A percentile compares a stretch with the other conserved stretches of the same genome.
These are phyloP conservation scores for Zoroaster sp. DNA, from an alignment of 53 echinoderm and acorn worm species.

Conservation along the genomic window DNA sequence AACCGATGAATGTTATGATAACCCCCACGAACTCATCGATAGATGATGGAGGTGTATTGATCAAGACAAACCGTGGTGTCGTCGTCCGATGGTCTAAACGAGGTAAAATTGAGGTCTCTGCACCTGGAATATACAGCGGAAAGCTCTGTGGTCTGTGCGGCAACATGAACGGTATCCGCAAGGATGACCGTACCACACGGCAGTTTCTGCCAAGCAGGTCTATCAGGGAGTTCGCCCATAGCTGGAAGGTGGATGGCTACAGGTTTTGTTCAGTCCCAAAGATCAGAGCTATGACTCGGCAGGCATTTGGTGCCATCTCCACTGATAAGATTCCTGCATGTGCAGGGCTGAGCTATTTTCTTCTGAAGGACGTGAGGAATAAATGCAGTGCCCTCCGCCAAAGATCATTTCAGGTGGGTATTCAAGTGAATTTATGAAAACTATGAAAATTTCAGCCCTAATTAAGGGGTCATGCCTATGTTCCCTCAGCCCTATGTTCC, in stretches of 20 bases:
- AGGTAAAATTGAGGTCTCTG: slow-evolving; percentile 26
- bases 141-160: slow-evolving; percentile 72
- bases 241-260: slow-evolving; percentile 86
- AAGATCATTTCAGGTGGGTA: slow-evolving; percentile 13
- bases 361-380: slow-evolving; percentile 34
- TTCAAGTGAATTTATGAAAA: neutral
- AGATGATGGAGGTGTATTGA: neutral
- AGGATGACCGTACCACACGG: slow-evolving; percentile 70
- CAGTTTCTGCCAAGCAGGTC: slow-evolving; percentile 60
- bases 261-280: slow-evolving; percentile 31
- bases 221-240: slow-evolving; percentile 64
- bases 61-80: slow-evolving; percentile 65
- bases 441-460: neutral
- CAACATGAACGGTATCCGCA: slow-evolving; percentile 71
- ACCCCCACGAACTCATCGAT: neutral
- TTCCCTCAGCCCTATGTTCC: no score
- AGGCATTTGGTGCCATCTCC: neutral
- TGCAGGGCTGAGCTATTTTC: neutral
- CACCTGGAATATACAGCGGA: slow-evolving; percentile 1
- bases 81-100: slow-evolving; percentile 54
- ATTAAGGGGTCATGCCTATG: no score
- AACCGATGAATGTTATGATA: slow-evolving; percentile 64
- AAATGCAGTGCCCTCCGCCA: slow-evolving; percentile 30
- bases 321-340: slow-evolving; percentile 18
- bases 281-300: neutral